Conservation (phyloP, 2,888 invertebrate genomes). For the Taphrorychus bicolor region DNA sequence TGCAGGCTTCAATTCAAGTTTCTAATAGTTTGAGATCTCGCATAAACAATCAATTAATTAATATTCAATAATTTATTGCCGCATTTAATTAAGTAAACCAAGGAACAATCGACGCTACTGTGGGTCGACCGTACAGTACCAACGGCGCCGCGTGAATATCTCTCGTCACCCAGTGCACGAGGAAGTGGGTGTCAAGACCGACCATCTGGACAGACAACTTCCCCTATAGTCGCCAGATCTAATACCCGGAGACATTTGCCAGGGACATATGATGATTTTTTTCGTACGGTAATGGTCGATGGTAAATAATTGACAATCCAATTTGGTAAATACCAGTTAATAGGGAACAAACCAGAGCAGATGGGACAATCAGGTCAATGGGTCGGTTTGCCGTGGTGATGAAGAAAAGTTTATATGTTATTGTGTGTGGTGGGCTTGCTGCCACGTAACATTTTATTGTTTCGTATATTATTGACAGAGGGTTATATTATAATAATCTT, state of each 20-base stretch:
- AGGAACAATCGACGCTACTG: neutral
- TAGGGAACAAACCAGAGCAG: slow-evolving; percentile 25
- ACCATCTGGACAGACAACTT: slow-evolving; percentile 30
- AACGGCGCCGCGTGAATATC: slow-evolving; percentile 23
- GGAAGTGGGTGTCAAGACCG: slow-evolving; percentile 38
- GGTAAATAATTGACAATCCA: neutral
- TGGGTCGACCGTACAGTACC: neutral
- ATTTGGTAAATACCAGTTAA: slow-evolving; percentile 3
- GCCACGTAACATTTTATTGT: neutral
- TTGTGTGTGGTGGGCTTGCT: slow-evolving; percentile 8
- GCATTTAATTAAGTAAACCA: neutral
- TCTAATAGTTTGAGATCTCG: neutral
- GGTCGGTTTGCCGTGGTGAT: slow-evolving; percentile 22
- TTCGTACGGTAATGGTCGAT: neutral
- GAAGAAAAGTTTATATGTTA: slow-evolving; percentile 17
- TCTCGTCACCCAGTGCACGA: slow-evolving; percentile 22
- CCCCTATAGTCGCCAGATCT: slow-evolving; percentile 22
- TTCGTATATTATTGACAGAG: neutral
- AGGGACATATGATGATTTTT: slow-evolving; percentile 10
- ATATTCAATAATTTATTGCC: neutral
- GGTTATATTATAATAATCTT: neutral
- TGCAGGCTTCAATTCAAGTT: neutral
- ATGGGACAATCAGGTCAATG: slow-evolving; percentile 38
- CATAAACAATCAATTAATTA: neutral
- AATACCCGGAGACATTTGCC: slow-evolving; percentile 10